These are phyloP conservation scores for Paradoxurus hermaphroditus DNA, from an alignment of 2,113 vertebrate genomes.

Conservation along the genomic window DNA sequence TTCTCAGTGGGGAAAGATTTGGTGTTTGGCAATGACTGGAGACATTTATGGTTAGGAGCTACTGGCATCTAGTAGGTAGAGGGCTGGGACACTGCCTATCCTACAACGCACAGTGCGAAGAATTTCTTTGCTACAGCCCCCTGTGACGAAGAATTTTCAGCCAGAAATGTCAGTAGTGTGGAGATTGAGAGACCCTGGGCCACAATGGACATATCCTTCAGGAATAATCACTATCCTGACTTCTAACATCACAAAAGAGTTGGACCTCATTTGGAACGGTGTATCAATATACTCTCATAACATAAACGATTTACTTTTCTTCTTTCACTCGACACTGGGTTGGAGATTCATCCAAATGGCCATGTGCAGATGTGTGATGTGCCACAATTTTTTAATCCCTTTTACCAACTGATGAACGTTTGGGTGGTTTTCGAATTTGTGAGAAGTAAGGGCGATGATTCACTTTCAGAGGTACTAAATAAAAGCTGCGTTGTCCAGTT, in stretches of 20 bases:
- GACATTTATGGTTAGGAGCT: neutral
- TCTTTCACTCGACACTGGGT: neutral
- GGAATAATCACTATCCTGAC: neutral
- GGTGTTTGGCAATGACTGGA: neutral
- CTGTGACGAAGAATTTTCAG: neutral
- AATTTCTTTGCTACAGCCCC: too few relatives aligned
- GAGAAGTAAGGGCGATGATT: too few relatives aligned
- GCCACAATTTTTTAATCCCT: neutral
- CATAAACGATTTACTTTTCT: neutral
- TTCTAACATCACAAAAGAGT: neutral
- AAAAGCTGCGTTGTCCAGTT: too few relatives aligned
- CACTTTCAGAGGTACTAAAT: too few relatives aligned
- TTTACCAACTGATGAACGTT: neutral
- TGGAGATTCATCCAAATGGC: neutral
- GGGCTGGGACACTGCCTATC: neutral
- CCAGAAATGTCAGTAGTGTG: neutral
- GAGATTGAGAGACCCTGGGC: neutral
- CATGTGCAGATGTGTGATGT: neutral
- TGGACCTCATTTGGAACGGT: neutral
- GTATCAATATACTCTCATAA: neutral
- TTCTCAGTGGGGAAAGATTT: neutral
- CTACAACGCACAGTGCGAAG: neutral
- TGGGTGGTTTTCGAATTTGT: neutral
- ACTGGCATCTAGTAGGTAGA: neutral
- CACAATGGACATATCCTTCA: neutral